Base-by-base conservation (phyloP, 2,888 invertebrate genomes). In the Petrophora chlorosata region DNA sequence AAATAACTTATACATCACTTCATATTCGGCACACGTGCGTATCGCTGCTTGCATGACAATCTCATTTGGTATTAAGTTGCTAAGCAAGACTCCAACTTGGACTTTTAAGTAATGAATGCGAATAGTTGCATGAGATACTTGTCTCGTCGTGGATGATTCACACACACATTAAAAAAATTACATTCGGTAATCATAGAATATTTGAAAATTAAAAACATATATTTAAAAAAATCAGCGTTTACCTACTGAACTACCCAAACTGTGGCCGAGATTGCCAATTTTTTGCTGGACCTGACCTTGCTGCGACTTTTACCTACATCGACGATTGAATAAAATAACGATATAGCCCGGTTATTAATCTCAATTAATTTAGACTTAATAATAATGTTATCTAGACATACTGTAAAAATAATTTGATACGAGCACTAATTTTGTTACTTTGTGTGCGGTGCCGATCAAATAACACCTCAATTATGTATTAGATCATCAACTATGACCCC, bases 281-380 rank as follows among this genome's bases (percentile, higher is more conserved):
- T 76, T 76, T 76, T 73, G 70, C 44, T 44, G 53, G 41, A 15
- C 7, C 12, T 59, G 68, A 76, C 78, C 78, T 78, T 78, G 72
- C 42, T 7, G 30, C 60, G 73, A 75, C 73, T 76, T 74, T 73
- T 74, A 74, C 73, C 67, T 71, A 73, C 76, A 65, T 64, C 73
- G 72, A 62, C 58, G 75, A 68, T 67, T 60, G 56, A 63, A 65
- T 62, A 67, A 65, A 68, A 67, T 66, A 62, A 58, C 64, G 50
- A 62, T 67, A 59, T 64, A 61, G 65, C 65, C 65, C 60, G 67
- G 56, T 67, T 70, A 71, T 69, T 67, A 70, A 68, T 67, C 63
- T 63, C 65, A 63, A 69, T 65, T 66, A 67, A 66, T 72, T 65
- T 67, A 56, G 63, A 67, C 61, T 61, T 69, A 70, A 70, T 64